phyloP scores from a whole-genome alignment of 2,113 vertebrate species.

The Arvicanthis niloticus region DNA sequence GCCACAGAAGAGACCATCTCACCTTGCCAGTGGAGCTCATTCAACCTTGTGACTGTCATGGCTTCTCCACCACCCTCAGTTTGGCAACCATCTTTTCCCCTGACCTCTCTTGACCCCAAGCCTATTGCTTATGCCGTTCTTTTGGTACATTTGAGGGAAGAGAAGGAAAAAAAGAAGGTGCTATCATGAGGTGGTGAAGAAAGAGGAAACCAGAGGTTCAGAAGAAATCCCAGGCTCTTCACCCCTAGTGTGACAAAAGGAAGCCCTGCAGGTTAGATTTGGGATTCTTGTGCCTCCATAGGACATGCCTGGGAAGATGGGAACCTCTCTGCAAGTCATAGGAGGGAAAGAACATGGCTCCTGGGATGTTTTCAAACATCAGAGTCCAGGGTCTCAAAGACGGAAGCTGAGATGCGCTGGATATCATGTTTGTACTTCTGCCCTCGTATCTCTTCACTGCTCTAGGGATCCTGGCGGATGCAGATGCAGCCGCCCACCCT shows the following conservation, averaged over 20 bases:
- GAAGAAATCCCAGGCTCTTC: background rate
- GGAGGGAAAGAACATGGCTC: background rate
- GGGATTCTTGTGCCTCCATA: background rate
- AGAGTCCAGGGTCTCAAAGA: background rate
- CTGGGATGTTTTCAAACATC: background rate
- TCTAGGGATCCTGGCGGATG: constrained; percentile 33
- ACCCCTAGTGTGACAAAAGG: background rate
- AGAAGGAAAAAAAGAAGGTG: background rate
- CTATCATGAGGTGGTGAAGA: background rate
- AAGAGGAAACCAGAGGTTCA: background rate
- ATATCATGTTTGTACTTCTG: accelerated
- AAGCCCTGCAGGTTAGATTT: background rate
- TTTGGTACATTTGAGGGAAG: background rate
- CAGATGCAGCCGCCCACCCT: background rate
- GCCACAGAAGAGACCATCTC: background rate
- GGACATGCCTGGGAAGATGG: background rate
- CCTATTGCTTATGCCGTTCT: background rate
- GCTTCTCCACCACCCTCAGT: background rate
- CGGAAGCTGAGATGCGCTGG: accelerated
- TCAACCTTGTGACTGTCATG: background rate
- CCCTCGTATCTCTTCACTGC: background rate
- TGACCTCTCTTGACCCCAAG: accelerated
- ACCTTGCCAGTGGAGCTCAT: background rate
- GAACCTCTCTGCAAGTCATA: background rate
- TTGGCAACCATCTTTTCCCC: background rate